Conservation (phyloP, 2,888 invertebrate genomes). For the Cephus runcator region DNA sequence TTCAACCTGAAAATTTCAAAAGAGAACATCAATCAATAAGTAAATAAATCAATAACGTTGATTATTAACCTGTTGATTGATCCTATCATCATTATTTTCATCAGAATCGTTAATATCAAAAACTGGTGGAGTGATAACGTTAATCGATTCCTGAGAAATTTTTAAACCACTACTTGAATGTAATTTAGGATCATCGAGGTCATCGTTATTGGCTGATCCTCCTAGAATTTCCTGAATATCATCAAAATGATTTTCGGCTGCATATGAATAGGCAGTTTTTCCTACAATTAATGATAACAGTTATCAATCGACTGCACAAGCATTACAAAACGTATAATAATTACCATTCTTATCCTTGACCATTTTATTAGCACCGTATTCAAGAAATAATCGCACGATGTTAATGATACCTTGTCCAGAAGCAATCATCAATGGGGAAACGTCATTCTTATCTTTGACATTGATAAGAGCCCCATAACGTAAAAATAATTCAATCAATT, state of each 20-base stretch:
- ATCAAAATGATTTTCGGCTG: constrained; percentile 3
- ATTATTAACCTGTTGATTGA: not conserved
- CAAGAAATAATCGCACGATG: constrained; percentile 1
- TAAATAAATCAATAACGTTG: not conserved
- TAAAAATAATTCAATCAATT: constrained; percentile 2
- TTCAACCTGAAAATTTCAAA: not conserved
- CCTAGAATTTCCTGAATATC: not conserved
- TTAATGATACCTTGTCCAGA: not conserved
- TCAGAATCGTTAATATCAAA: not conserved
- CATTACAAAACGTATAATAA: not conserved
- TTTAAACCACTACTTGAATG: not conserved
- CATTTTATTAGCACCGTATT: constrained; percentile 4
- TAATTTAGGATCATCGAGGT: not conserved
- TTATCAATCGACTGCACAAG: not conserved
- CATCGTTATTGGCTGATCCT: not conserved
- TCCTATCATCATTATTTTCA: not conserved
- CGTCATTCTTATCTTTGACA: constrained; percentile 1
- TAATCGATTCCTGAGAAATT: not conserved
- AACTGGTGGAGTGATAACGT: not conserved
- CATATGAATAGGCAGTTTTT: constrained; percentile 2
- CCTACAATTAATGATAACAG: not conserved
- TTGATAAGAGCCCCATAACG: constrained; percentile 5
- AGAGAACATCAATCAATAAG: no score
- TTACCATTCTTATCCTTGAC: constrained; percentile 2
- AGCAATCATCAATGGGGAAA: constrained; percentile 3